Base-by-base conservation (phyloP, 2,797 vertebrate species). In the Coranthus polyacanthus region DNA sequence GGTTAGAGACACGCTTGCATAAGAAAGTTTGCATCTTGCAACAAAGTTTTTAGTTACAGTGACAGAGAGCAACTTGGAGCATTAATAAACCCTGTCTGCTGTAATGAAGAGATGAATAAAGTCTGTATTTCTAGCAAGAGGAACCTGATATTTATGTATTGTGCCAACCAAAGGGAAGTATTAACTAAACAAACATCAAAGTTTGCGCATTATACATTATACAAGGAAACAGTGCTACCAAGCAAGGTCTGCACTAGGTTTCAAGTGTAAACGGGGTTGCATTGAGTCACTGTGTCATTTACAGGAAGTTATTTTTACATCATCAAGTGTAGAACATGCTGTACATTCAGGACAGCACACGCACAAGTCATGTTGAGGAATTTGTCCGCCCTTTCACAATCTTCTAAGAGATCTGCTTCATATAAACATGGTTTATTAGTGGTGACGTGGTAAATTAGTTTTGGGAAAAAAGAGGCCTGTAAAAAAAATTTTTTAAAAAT, bases 161-260 rank as follows among this genome's bases (percentile, higher is more conserved):
- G 50, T 36, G 18, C 39, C 26, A 9, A 43, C 42, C 51, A 62
- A 66, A 57, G 46, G 13, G 4, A 11, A 3, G 38, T 26, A 49
- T 45, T 21, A n/a, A 41, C 52, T 47, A 4, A 73, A 32, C 47
- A 60, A 66, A 66, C 56, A 20, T 38, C 24, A 17, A 21, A 16
- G 1, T 50, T 6, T 36, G 12, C 17, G 7, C 49, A 16, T 50
- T 51, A 34, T 18, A 21, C 42, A 21, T 41, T 41, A 20, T 17
- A 49, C 8, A 42, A 37, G 16, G 44, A 55, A 50, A 65, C 73
- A 21, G 49, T 44, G 64, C 18, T 38, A 34, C 65, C 36, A 18
- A 65, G 11, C 38, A 1, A 21, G 22, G 16, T 20, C 24, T 6
- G 5, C 41, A 6, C 21, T 3, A 4, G 16, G 1, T 21, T 43